These are phyloP conservation scores for Australoheros facetus DNA, from an alignment of 2,797 vertebrate species.

Conservation along the genomic window DNA sequence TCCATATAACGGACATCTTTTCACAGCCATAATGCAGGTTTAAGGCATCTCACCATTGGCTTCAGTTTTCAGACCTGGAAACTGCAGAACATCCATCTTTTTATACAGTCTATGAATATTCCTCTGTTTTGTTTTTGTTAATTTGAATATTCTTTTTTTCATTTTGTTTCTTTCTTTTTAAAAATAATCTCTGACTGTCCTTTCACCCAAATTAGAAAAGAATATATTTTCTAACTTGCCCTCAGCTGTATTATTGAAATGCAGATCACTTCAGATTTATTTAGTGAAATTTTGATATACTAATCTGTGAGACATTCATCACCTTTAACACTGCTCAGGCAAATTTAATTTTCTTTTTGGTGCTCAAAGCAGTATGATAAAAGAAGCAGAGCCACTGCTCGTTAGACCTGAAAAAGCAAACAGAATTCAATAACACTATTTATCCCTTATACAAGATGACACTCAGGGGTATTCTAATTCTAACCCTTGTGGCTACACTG, in stretches of 20 bases:
- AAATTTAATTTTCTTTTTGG: constrained; percentile 11
- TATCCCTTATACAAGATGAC: constrained; percentile 22
- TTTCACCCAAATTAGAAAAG: neutral
- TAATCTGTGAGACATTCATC: neutral
- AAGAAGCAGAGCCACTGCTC: neutral
- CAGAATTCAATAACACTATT: constrained; percentile 1
- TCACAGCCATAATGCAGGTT: neutral
- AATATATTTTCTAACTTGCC: neutral
- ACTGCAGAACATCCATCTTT: neutral
- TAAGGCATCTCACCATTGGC: neutral
- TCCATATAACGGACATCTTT: neutral
- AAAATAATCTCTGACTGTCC: neutral
- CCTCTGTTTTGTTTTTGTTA: neutral
- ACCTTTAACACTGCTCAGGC: constrained; percentile 8
- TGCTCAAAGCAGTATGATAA: neutral
- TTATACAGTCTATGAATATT: neutral
- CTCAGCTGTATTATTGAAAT: neutral
- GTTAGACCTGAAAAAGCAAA: constrained; percentile 7
- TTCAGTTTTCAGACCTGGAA: neutral
- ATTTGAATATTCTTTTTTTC: neutral
- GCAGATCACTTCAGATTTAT: neutral
- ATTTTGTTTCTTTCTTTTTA: neutral
- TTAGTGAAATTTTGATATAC: neutral
- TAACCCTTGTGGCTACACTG: neutral
- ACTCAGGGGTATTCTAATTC: neutral